A percentile compares a stretch with the other conserved stretches of the same genome.
phyloP scores from a whole-genome alignment of 1,140 invertebrate species.

The Zaprionus gabonicus region DNA sequence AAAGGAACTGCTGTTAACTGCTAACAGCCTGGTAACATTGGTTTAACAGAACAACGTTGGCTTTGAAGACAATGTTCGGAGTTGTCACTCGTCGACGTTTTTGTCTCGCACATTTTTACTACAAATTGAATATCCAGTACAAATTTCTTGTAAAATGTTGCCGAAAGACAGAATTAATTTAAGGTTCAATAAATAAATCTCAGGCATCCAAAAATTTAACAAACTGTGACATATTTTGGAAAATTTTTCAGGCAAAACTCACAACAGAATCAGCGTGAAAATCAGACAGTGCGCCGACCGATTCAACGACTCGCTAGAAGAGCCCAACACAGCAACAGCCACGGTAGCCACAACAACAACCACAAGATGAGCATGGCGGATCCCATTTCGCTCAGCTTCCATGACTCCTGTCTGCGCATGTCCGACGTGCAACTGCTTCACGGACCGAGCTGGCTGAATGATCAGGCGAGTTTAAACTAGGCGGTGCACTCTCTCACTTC shows the following conservation, averaged over 20 bases:
- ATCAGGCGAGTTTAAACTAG: conserved; percentile 85
- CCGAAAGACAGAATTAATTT: conserved; percentile 49
- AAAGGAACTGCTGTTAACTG: neutral
- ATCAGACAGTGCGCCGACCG: conserved; percentile 33
- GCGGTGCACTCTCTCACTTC: neutral
- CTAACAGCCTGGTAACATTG: conserved; percentile 3
- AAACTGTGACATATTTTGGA: neutral
- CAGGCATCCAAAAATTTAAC: neutral
- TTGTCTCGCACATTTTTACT: neutral
- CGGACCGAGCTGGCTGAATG: conserved; percentile 94
- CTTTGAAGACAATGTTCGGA: conserved; percentile 15
- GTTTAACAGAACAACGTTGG: conserved; percentile 12
- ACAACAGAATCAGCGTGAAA: conserved; percentile 63
- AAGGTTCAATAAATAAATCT: conserved; percentile 27
- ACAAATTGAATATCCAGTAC: neutral
- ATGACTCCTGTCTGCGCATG: conserved; percentile 91
- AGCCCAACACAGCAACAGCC: neutral
- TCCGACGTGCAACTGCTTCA: conserved; percentile 92
- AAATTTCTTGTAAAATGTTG: conserved; percentile 49
- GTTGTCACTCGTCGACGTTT: conserved; percentile 4
- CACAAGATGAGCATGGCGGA: conserved; percentile 72
- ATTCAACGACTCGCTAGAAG: conserved; percentile 17
- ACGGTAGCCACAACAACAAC: conserved; percentile 29
- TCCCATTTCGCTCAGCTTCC: conserved; percentile 90
- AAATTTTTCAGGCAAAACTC: conserved; percentile 54